Conservation (phyloP, 2,888 invertebrate genomes). For the Dione vanillae region DNA sequence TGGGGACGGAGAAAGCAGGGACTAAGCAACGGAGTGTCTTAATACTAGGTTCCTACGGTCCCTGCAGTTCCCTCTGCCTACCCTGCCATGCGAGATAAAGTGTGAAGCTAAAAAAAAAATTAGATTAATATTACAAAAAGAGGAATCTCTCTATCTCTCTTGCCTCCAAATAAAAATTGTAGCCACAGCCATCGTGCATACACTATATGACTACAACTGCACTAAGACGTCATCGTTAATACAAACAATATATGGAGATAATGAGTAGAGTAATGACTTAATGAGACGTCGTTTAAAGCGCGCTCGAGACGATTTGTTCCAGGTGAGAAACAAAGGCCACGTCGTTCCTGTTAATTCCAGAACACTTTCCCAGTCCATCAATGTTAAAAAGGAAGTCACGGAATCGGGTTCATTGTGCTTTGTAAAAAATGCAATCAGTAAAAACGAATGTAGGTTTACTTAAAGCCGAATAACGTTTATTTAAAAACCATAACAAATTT, state of each 20-base stretch:
- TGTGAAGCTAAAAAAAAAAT: no score
- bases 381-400: conserved; percentile 82
- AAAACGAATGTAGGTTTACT: conserved; percentile 18
- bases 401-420: conserved; percentile 68
- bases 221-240: not conserved
- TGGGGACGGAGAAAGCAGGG: no score
- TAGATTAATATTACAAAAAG: no score
- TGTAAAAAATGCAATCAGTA: conserved; percentile 42
- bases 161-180: not conserved
- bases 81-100: no score
- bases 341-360: conserved; percentile 75
- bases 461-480: conserved; percentile 15
- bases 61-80: no score
- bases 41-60: no score
- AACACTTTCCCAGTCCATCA: conserved; percentile 71
- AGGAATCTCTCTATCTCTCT: no score
- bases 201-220: not conserved
- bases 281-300: conserved; percentile 45
- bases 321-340: conserved; percentile 73
- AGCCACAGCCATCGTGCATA: not conserved
- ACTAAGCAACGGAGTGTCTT: no score
- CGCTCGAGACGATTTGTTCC: conserved; percentile 56
- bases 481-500: conserved; percentile 20
- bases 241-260: conserved; percentile 65
- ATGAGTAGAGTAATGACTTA: conserved; percentile 58